Conservation (phyloP, 2,797 vertebrate genomes). For the Myiothlypis coronata region DNA sequence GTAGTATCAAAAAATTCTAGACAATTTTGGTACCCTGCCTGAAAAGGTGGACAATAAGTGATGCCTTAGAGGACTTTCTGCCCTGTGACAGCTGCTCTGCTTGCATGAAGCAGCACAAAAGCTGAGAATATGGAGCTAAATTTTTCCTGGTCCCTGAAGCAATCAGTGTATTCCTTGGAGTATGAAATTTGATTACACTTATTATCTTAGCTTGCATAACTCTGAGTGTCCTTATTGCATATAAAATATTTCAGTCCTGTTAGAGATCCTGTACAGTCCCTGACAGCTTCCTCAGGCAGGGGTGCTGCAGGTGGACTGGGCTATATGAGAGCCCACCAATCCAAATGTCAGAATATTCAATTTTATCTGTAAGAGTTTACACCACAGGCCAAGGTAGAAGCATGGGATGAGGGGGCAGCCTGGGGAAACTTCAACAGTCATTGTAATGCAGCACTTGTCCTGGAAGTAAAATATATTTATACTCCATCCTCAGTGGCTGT, state of each 20-base stretch:
- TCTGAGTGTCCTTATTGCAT: slow-evolving; percentile 33
- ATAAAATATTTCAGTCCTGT: slow-evolving; percentile 25
- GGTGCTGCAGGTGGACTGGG: neutral
- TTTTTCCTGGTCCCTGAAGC: slow-evolving; percentile 42
- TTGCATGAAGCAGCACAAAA: neutral
- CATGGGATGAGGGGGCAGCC: neutral
- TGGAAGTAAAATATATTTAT: neutral
- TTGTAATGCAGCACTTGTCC: neutral
- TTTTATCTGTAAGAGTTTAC: neutral
- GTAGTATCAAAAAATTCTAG: neutral
- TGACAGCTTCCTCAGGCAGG: neutral
- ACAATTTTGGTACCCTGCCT: neutral
- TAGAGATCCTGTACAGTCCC: neutral
- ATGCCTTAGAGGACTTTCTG: neutral
- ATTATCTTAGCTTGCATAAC: slow-evolving; percentile 50
- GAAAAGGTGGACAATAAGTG: neutral
- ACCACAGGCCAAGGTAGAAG: neutral
- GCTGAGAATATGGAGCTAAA: neutral
- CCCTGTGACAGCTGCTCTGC: neutral
- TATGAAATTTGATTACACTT: slow-evolving; percentile 65
- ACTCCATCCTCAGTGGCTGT: neutral
- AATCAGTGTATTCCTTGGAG: slow-evolving; percentile 60
- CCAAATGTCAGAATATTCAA: neutral
- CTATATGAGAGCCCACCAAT: neutral
- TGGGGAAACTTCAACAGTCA: neutral